Base-by-base conservation (phyloP, 2,113 vertebrate species). In the Hemiprocne comata region DNA sequence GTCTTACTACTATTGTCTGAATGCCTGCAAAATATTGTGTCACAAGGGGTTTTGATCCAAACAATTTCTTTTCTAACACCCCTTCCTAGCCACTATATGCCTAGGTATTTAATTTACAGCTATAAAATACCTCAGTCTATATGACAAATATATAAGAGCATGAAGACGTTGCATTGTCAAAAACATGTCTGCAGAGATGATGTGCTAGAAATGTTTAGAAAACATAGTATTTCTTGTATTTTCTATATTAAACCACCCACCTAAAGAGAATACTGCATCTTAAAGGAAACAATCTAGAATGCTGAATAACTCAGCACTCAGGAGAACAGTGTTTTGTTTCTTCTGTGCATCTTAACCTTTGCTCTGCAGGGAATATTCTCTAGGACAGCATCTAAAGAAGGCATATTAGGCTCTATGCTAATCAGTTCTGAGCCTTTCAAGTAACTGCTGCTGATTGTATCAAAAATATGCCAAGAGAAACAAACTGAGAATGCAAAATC, bases 391-490 rank as follows among this genome's bases (percentile, higher is more conserved):
- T 93, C 91, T 93, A 69, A 95, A 93, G 81, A 81, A 96, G 94
- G 96, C 77, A 78, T 50, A 96, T 95, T 97, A 95, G 85, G 93
- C 85, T 96, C 90, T 96, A 96, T 97, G 94, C 95, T 98, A 97
- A 98, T 97, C 72, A 96, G 71, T 69, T 46, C 60, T 93, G 85
- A 85, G 81, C 58, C 87, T 97, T 97, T 97, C 93, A 97, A 97
- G 92, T 96, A 95, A 94, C 81, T 89, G 95, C 90, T 95, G 90
- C 80, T 91, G 94, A 95, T 97, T 97, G 80, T 95, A 96, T 94
- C 92, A 96, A 96, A 97, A 97, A 84, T 94, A 69, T 96, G 95
- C 95, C 94, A 97, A 96, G 87, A 97, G 94, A 98, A 97, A 97
- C 85, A 97, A 96, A 96, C 76, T 7, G 5, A 90, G 84, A 95